Conservation (phyloP, 2,113 vertebrate species). For the Sturnira hondurensis region DNA sequence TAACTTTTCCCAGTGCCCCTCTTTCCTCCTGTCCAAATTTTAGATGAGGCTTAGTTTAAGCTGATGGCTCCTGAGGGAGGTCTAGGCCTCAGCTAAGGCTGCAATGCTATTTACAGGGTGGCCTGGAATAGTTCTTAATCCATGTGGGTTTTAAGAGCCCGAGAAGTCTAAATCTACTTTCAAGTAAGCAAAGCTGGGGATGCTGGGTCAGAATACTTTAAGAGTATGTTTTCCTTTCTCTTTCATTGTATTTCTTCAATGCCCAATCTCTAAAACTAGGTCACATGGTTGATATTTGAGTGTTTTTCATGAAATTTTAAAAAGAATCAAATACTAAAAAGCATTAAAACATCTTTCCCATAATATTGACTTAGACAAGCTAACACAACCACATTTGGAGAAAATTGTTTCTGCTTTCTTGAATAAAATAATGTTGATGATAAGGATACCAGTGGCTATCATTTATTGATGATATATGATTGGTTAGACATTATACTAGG, state of each 20-base stretch:
- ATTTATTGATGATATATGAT: neutral
- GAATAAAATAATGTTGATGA: neutral
- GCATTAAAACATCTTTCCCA: neutral
- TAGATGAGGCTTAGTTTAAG: neutral
- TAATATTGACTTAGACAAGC: neutral
- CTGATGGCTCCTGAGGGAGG: neutral
- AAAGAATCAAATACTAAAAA: neutral
- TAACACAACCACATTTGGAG: neutral
- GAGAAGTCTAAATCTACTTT: neutral
- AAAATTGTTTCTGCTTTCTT: neutral
- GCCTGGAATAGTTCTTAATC: neutral
- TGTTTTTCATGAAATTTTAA: neutral
- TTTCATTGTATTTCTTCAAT: neutral
- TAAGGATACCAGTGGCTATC: neutral
- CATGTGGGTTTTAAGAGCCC: neutral
- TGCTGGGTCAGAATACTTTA: neutral
- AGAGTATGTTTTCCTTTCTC: neutral
- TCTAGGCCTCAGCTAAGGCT: neutral
- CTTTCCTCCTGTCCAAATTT: neutral
- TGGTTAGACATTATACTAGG: neutral
- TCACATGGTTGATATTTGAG: conserved; percentile 24
- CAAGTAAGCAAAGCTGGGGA: neutral
- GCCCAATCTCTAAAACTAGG: neutral
- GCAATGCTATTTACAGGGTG: conserved; percentile 17
- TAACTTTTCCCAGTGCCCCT: neutral